phyloP scores from a whole-genome alignment of 2,888 invertebrate species.

The Lasius fuliginosus region DNA sequence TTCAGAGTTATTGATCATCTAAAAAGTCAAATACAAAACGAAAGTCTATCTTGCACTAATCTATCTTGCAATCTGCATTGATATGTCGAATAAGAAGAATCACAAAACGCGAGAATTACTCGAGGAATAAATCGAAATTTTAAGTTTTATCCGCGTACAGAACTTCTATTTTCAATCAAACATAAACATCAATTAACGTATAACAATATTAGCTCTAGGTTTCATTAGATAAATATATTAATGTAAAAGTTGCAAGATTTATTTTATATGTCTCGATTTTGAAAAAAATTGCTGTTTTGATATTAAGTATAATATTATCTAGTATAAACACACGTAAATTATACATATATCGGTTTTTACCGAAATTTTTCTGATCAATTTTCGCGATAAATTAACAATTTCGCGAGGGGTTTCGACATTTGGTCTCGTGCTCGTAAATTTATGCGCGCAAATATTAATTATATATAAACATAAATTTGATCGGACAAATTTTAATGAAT shows the following conservation, averaged over 20 bases:
- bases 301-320: not conserved
- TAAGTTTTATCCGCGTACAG: not conserved
- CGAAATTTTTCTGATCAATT: not conserved
- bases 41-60: constrained; percentile 4
- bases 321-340: not conserved
- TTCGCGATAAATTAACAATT: not conserved
- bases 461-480: not conserved
- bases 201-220: not conserved
- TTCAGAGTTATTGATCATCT: constrained; percentile 33
- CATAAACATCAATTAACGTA: not conserved
- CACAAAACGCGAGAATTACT: constrained; percentile 18
- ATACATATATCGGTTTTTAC: too few species aligned
- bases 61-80: not conserved
- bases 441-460: not conserved
- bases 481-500: constrained; percentile 1
- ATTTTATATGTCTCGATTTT: not conserved
- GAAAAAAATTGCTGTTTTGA: not conserved
- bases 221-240: not conserved
- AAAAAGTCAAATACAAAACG: constrained; percentile 37
- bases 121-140: not conserved
- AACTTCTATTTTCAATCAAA: not conserved
- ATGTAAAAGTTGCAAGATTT: not conserved
- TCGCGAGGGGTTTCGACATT: not conserved
- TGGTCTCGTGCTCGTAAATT: not conserved
- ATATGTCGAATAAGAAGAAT: not conserved